Base-by-base conservation (phyloP, 2,113 vertebrate genomes). In the Dascyllus trimaculatus region DNA sequence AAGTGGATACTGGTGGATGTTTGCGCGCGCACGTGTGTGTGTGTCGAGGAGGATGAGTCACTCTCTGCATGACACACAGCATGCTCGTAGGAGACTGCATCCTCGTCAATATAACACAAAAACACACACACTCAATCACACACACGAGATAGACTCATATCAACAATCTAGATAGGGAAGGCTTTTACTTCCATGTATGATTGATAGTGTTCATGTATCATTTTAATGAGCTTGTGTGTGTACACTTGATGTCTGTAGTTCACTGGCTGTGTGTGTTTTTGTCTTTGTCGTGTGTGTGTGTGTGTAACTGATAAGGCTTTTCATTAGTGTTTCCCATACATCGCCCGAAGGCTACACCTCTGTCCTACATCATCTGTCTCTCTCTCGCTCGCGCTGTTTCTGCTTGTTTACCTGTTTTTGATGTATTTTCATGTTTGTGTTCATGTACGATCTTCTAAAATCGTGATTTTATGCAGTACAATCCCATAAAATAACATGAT, bases 31-130 rank as follows among this genome's bases (percentile, higher is more conserved):
- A 10, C 18, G 75, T 70, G 49, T 61, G 24, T 63, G 69, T 67
- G 71, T 68, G 58, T 57, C 43, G 67, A 73, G 80, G 40, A 81
- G 78, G 64, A 90, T 90, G 88, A 92, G 87, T 93, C 92, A 93
- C 89, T 90, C 82, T 83, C 79, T 78, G 82, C 75, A 83, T 81
- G 82, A 88, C 81, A 86, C 78, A 78, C 73, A 38, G 71, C 60
- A 43, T 13, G 21, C 71, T 89, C 45, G 40, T 60, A 83, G 76
- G 84, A 85, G 83, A 71, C 88, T 70, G 81, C 87, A 90, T 88
- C 85, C 76, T 68, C 56, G 80, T 91, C 85, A 76, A 86, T 88
- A 77, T 71, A 63, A 72, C 82, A 84, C 80, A 81, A 15, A 78
- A 26, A 59, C 74, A 66, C 64, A 63, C 58, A 63, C 68, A 43